Evolutionary conservation across 1,140 invertebrate species (phyloP).

Genomic region (Holcopasites calliopsidis): DNA sequence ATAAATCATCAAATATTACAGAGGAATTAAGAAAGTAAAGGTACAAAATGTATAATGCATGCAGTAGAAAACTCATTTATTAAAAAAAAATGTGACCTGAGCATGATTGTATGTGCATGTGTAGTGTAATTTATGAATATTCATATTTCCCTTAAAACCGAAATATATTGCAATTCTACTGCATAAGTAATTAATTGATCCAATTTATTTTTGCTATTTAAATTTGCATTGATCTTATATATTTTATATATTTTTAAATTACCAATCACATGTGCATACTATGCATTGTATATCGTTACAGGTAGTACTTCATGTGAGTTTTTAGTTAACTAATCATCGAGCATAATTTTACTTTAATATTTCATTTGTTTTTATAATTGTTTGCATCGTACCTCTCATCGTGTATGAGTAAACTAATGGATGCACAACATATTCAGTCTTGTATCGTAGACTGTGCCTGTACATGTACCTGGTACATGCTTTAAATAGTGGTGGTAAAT

Average conservation of each 20-base stretch:
- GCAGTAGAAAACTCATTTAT: slow-evolving; percentile 48
- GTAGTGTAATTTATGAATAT: slow-evolving; percentile 38
- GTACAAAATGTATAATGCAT: not conserved
- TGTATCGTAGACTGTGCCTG: slow-evolving; percentile 51
- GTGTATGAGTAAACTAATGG: slow-evolving; percentile 15
- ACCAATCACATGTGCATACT: slow-evolving; percentile 38
- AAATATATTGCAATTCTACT: not conserved
- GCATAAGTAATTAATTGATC: not conserved
- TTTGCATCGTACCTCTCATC: slow-evolving; percentile 4
- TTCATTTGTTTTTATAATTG: slow-evolving; percentile 13
- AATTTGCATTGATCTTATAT: not conserved
- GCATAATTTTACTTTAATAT: slow-evolving; percentile 28
- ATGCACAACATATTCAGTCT: slow-evolving; percentile 25
- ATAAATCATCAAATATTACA: not conserved
- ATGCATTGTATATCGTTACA: slow-evolving; percentile 15
- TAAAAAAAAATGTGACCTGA: slow-evolving; percentile 31
- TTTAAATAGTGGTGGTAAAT: not conserved
- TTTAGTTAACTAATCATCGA: slow-evolving; percentile 18
- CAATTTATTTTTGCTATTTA: not conserved
- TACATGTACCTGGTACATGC: not conserved
- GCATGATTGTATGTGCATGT: slow-evolving; percentile 63
- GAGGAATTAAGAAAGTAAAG: not conserved
- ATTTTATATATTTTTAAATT: slow-evolving; percentile 22
- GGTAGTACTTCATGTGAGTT: slow-evolving; percentile 29
- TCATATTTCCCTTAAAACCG: not conserved